Percentiles rank a stretch among this genome's conserved stretches.
These are phyloP conservation scores for Anthopleura xanthogrammica DNA, from an alignment of 92 coral and sea anemone species.

Conservation along the genomic window DNA sequence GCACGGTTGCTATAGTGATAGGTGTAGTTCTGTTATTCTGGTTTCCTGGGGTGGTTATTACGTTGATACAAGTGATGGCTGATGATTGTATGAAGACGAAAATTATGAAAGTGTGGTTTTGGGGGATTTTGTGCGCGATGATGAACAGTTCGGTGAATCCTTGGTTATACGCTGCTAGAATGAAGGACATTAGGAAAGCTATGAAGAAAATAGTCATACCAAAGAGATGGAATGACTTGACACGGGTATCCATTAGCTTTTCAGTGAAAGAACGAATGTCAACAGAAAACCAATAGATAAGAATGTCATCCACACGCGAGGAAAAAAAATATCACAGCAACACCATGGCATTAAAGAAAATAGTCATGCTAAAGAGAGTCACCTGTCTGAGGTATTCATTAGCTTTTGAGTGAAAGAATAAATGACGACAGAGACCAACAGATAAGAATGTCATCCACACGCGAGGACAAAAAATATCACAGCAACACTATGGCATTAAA, in stretches of 20 bases:
- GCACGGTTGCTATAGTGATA: slow-evolving; percentile 40
- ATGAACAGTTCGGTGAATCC: slow-evolving; percentile 36
- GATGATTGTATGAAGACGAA: slow-evolving; percentile 20
- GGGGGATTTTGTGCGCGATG: slow-evolving; percentile 39
- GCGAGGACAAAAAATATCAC: too few species aligned
- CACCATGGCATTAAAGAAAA: too few species aligned
- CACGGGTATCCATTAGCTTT: background rate
- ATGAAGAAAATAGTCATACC: slow-evolving; percentile 19
- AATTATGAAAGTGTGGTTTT: slow-evolving; percentile 32
- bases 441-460: too few species aligned
- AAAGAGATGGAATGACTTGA: background rate
- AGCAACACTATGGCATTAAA: background rate
- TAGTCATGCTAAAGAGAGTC: too few species aligned
- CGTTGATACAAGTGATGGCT: slow-evolving; percentile 22
- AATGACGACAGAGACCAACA: too few species aligned
- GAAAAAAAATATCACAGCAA: too few species aligned
- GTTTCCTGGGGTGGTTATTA: slow-evolving; percentile 25
- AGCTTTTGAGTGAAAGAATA: too few species aligned
- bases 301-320: too few species aligned
- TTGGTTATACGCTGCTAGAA: slow-evolving; percentile 34
- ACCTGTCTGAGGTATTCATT: too few species aligned
- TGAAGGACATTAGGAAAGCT: slow-evolving; percentile 21
- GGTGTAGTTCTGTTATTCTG: slow-evolving; percentile 36
- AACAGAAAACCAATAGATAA: background rate
- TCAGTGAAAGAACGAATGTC: background rate